A percentile compares a stretch with the other conserved stretches of the same genome.
Evolutionary conservation across 2,113 vertebrate genomes (phyloP).

Genomic region (Phoenicopterus ruber): DNA sequence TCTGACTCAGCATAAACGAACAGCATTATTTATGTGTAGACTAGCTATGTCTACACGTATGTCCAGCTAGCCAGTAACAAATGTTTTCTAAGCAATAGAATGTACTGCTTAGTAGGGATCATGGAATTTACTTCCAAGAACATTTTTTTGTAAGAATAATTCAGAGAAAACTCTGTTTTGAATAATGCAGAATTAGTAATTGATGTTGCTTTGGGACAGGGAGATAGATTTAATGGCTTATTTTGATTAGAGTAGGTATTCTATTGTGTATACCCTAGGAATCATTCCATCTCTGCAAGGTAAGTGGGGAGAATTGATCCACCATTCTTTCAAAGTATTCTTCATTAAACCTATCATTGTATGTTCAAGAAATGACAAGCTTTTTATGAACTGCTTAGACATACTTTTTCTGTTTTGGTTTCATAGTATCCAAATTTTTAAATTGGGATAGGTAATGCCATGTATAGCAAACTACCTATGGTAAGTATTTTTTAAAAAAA

Average conservation of each 20-base stretch:
- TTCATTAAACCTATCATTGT: neutral
- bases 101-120: neutral
- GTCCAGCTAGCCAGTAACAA: neutral
- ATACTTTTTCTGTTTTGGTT: neutral
- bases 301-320: neutral
- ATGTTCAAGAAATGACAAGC: neutral
- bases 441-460: neutral
- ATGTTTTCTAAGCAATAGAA: neutral
- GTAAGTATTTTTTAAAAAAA: neutral
- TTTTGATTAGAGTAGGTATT: conserved; percentile 16
- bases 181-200: neutral
- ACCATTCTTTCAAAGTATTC: neutral
- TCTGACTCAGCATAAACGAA: neutral
- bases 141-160: neutral
- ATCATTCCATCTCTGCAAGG: neutral
- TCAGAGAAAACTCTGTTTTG: neutral
- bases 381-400: neutral
- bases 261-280: neutral
- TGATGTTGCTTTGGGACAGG: neutral
- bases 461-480: neutral
- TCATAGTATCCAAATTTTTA: neutral
- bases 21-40: neutral
- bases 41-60: neutral
- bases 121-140: neutral
- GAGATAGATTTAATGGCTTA: neutral